These are phyloP conservation scores for Conistra vaccinii DNA, from an alignment of 2,888 invertebrate genomes.

Conservation along the genomic window DNA sequence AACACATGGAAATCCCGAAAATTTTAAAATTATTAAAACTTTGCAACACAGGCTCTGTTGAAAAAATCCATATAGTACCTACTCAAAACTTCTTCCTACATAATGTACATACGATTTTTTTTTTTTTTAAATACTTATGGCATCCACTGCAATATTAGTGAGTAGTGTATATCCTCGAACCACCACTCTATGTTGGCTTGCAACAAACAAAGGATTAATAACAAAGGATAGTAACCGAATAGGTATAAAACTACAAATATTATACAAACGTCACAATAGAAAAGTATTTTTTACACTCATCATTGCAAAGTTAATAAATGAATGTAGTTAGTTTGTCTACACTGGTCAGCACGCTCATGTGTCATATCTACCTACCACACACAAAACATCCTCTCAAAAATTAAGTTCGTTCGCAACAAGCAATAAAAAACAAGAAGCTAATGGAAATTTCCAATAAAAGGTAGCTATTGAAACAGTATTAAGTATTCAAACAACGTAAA, in stretches of 20 bases:
- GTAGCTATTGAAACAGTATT: slow-evolving; percentile 19
- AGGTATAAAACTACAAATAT: neutral
- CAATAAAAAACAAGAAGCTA: slow-evolving; percentile 25
- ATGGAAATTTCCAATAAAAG: slow-evolving; percentile 34
- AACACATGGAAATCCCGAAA: neutral
- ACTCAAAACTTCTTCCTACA: neutral
- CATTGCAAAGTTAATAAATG: neutral
- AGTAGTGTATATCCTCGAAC: neutral
- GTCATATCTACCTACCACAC: no score
- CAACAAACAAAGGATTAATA: slow-evolving; percentile 11
- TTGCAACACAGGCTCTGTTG: neutral
- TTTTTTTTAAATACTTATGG: neutral
- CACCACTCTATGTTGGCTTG: neutral
- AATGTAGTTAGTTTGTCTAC: neutral
- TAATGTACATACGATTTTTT: neutral
- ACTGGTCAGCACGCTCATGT: neutral
- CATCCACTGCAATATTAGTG: neutral
- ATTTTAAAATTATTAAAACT: neutral
- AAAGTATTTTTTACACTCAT: neutral
- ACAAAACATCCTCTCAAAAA: slow-evolving; percentile 16
- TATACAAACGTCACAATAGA: neutral
- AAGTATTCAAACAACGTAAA: slow-evolving; percentile 33
- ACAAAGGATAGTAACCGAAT: neutral
- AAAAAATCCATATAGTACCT: neutral
- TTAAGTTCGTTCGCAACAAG: neutral